Evolutionary conservation across 2,888 invertebrate genomes (phyloP).

Genomic region (Cybosia mesomella): DNA sequence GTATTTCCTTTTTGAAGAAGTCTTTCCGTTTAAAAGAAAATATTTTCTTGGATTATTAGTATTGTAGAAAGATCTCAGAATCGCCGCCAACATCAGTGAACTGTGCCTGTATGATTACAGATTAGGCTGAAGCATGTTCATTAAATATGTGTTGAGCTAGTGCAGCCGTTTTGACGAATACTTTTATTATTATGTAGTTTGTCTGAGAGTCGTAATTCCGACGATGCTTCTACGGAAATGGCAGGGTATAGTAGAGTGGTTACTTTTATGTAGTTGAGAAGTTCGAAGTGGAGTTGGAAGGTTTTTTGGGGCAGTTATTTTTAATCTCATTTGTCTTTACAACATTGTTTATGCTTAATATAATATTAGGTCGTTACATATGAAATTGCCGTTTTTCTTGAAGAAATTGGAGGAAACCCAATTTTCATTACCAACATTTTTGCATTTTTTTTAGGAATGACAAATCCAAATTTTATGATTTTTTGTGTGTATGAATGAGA

Average conservation of each 20-base stretch:
- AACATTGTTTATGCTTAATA: neutral
- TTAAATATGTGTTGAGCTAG: conserved; percentile 6
- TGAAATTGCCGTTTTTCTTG: no score
- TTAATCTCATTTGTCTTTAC: neutral
- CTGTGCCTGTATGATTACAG: conserved; percentile 22
- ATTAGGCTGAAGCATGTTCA: conserved; percentile 30
- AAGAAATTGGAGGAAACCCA: no score
- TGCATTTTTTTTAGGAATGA: no score
- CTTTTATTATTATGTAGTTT: conserved; percentile 22
- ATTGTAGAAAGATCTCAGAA: neutral
- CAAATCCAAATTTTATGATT: no score
- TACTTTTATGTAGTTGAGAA: conserved; percentile 13
- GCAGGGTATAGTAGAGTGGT: conserved; percentile 5
- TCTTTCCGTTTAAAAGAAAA: neutral
- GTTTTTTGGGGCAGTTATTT: neutral
- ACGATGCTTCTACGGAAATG: conserved; percentile 10
- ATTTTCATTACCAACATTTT: no score
- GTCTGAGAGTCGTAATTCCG: conserved; percentile 14
- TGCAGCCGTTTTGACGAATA: conserved; percentile 16
- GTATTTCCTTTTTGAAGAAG: neutral
- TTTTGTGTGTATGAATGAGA: no score
- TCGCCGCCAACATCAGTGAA: neutral
- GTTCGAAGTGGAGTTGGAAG: neutral
- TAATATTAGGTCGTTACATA: no score
- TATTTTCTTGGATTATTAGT: conserved; percentile 1